Percentiles rank a stretch among this genome's conserved stretches.
Conservation (phyloP, 2,113 vertebrate species). For the Festucalex cinctus region DNA sequence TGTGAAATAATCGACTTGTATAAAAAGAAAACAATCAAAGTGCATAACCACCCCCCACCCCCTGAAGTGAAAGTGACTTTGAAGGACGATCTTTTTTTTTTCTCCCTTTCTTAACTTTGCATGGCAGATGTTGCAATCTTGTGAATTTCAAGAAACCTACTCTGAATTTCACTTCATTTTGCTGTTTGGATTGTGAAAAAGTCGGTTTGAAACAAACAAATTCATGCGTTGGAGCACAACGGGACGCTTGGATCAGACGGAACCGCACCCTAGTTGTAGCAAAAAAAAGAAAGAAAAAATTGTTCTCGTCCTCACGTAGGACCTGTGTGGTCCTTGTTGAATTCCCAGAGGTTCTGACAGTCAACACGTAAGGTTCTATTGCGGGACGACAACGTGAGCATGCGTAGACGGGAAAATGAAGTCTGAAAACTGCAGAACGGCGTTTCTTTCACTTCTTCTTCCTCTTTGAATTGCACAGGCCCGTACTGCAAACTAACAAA, state of each 20-base stretch:
- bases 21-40: too few relatives aligned
- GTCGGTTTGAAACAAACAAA: background rate
- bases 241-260: background rate
- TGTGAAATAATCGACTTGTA: too few relatives aligned
- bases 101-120: background rate
- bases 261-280: background rate
- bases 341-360: background rate
- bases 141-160: background rate
- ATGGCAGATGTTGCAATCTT: background rate
- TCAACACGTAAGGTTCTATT: slow-evolving; percentile 12
- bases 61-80: background rate
- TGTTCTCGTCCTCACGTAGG: slow-evolving; percentile 45
- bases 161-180: background rate
- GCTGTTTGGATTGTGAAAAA: background rate
- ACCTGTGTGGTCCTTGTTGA: slow-evolving; percentile 31
- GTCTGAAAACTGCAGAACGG: too few relatives aligned
- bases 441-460: background rate
- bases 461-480: background rate
- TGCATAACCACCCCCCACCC: too few relatives aligned
- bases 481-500: background rate
- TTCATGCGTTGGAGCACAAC: background rate
- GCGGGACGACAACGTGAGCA: too few relatives aligned
- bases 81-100: background rate
- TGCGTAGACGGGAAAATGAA: background rate
- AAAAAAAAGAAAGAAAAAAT: background rate